phyloP scores from a whole-genome alignment of 2,113 vertebrate species.

The Paramormyrops kingsleyae region DNA sequence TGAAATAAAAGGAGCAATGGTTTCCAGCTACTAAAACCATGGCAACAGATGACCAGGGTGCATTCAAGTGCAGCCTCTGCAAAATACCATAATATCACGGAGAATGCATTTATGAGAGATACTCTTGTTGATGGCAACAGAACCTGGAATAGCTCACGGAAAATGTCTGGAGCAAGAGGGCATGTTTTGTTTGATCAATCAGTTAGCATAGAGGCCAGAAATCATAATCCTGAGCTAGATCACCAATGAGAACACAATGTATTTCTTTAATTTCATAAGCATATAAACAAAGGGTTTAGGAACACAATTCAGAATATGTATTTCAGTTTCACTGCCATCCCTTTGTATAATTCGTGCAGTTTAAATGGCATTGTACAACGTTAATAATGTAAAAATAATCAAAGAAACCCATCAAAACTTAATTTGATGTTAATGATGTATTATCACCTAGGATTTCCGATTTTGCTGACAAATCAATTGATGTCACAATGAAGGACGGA shows the following conservation, averaged over 20 bases:
- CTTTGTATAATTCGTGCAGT: neutral
- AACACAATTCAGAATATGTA: neutral
- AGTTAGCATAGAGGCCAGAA: neutral
- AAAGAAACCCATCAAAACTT: neutral
- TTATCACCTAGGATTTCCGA: neutral
- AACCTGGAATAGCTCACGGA: neutral
- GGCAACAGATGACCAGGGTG: constrained; percentile 11
- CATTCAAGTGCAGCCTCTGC: constrained; percentile 10
- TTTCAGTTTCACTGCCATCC: neutral
- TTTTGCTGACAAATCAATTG: neutral
- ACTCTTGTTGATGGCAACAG: neutral
- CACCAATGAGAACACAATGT: neutral
- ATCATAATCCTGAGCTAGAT: neutral
- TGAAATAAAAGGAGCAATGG: constrained; percentile 1
- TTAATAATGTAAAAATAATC: neutral
- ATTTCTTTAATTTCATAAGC: neutral
- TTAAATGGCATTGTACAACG: neutral
- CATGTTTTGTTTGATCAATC: neutral
- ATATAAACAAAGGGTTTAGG: neutral
- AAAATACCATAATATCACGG: constrained; percentile 10
- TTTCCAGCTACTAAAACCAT: constrained; percentile 9
- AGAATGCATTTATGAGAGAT: neutral
- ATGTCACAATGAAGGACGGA: neutral
- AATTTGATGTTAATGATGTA: neutral
- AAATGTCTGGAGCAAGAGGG: neutral